Percentiles rank a stretch among this genome's conserved stretches.
phyloP scores from a whole-genome alignment of 2,888 invertebrate genomes.

The Macaria liturata region DNA sequence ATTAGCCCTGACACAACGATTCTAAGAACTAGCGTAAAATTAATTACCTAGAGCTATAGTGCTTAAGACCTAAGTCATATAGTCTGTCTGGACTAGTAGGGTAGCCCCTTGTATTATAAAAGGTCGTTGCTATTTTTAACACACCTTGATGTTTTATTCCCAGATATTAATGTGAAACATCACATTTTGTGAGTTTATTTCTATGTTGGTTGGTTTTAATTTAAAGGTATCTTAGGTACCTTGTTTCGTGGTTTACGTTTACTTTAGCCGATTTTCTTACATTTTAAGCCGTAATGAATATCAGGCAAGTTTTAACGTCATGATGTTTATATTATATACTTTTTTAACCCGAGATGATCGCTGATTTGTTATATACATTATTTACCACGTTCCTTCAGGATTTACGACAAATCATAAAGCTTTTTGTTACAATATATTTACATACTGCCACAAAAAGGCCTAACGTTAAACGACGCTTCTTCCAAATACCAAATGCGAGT shows the following conservation, averaged over 20 bases:
- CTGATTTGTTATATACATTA: no score
- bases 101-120: slow-evolving; percentile 2
- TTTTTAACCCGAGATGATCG: no score
- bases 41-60: slow-evolving; percentile 26
- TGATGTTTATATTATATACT: no score
- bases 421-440: no score
- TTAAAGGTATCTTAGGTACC: background rate
- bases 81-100: slow-evolving; percentile 24
- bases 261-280: no score
- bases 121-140: no score
- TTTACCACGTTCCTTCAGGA: no score
- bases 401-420: no score
- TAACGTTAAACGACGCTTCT: slow-evolving; percentile 11
- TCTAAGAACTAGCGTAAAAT: slow-evolving; percentile 15
- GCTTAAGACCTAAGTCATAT: slow-evolving; percentile 32
- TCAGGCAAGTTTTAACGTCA: no score
- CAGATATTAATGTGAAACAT: background rate
- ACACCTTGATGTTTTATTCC: background rate
- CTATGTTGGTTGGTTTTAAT: slow-evolving; percentile 1
- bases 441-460: slow-evolving; percentile 2
- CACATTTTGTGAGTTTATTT: background rate
- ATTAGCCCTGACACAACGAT: slow-evolving; percentile 16
- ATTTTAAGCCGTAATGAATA: no score
- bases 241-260: background rate
- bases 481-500: slow-evolving; percentile 10